Evolutionary conservation across 2,113 vertebrate genomes (phyloP).

Genomic region (Cephalopholis sonnerati): DNA sequence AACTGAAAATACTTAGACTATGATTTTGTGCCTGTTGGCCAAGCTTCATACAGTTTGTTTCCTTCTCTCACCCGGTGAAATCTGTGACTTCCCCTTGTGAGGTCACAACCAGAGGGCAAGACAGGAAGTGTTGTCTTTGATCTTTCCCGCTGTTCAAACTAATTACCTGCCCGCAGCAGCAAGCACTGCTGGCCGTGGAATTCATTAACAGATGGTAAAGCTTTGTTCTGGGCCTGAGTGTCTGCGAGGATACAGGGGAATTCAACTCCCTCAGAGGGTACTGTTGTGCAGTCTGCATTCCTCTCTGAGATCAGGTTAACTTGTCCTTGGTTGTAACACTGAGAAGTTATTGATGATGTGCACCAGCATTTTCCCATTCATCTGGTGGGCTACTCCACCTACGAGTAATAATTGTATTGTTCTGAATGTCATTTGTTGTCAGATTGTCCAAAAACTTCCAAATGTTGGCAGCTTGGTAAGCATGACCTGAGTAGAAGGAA

Average conservation of each 20-base stretch:
- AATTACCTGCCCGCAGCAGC: slow-evolving; percentile 77
- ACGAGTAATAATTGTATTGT: not conserved
- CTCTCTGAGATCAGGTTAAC: slow-evolving; percentile 31
- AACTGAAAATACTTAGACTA: not conserved
- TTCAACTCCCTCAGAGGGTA: slow-evolving; percentile 20
- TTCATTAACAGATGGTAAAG: slow-evolving; percentile 74
- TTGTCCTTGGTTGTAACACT: slow-evolving; percentile 3
- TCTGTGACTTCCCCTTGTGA: slow-evolving; percentile 69
- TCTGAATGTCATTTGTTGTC: not conserved
- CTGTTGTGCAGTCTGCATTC: slow-evolving; percentile 10
- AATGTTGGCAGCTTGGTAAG: not conserved
- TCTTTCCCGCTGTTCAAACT: slow-evolving; percentile 79
- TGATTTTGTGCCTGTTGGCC: slow-evolving; percentile 35
- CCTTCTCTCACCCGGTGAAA: slow-evolving; percentile 57
- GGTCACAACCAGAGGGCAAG: slow-evolving; percentile 68
- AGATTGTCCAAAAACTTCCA: not conserved
- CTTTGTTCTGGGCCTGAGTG: slow-evolving; percentile 68
- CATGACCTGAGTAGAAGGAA: not conserved
- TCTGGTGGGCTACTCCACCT: not conserved
- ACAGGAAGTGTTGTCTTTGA: slow-evolving; percentile 72
- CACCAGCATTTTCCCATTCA: not conserved
- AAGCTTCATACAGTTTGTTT: slow-evolving; percentile 36
- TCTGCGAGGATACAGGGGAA: slow-evolving; percentile 50
- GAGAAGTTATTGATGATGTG: not conserved
- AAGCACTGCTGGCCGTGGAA: slow-evolving; percentile 56